These are phyloP conservation scores for Plusia festucae DNA, from an alignment of 2,888 invertebrate species.

Conservation along the genomic window DNA sequence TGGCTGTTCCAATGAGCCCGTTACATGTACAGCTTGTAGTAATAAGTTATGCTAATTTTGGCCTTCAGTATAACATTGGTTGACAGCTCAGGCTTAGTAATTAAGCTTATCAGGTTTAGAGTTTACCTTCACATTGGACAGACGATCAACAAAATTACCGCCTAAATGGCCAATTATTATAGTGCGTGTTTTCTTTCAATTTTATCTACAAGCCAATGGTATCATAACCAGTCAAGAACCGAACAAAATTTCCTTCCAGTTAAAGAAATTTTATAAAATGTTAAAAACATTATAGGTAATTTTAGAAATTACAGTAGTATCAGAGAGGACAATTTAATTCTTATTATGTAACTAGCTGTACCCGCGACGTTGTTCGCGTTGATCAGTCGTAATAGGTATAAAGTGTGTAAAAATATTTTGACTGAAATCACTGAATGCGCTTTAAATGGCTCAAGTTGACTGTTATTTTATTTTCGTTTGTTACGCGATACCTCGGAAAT, in stretches of 20 bases:
- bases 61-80: constrained; percentile 47
- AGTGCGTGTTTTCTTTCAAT: not conserved
- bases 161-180: not conserved
- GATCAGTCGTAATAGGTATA: too few species aligned
- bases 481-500: too few species aligned
- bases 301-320: too few species aligned
- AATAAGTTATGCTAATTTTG: constrained; percentile 50
- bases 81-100: constrained; percentile 40
- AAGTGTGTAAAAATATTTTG: too few species aligned
- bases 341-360: too few species aligned
- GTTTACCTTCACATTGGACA: constrained; percentile 33
- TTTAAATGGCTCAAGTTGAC: too few species aligned
- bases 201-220: not conserved
- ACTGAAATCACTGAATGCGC: too few species aligned
- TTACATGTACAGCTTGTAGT: constrained; percentile 17
- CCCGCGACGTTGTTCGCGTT: too few species aligned
- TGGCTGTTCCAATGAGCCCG: constrained; percentile 20
- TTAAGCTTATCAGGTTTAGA: constrained; percentile 54
- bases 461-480: too few species aligned
- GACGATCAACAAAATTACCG: constrained; percentile 16
- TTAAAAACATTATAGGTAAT: too few species aligned
- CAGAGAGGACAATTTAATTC: too few species aligned
- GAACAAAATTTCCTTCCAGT: too few species aligned
- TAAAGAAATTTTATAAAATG: not conserved
- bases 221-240: not conserved